These are phyloP conservation scores for Scyliorhinus canicula DNA, from an alignment of 2,797 vertebrate species.

Conservation along the genomic window DNA sequence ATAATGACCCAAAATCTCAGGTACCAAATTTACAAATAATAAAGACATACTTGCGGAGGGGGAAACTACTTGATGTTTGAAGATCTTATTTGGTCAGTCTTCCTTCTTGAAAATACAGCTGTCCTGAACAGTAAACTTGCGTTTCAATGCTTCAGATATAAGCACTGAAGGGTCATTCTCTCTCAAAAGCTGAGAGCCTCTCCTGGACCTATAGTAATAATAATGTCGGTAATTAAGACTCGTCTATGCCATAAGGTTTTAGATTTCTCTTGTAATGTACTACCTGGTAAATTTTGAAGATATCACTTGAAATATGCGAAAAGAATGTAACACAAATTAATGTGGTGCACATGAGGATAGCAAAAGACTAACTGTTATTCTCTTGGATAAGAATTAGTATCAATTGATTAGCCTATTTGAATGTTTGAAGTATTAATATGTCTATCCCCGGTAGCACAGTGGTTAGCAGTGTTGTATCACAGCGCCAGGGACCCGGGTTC, in stretches of 20 bases:
- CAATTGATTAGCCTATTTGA: not conserved
- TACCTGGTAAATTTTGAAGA: not conserved
- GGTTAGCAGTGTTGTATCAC: too few relatives aligned
- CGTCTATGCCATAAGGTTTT: not conserved
- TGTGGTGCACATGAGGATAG: not conserved
- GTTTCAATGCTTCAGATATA: slow-evolving; percentile 86
- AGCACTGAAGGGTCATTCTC: slow-evolving; percentile 85
- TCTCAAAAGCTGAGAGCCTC: slow-evolving; percentile 75
- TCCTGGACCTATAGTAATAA: slow-evolving; percentile 60
- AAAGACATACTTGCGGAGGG: not conserved
- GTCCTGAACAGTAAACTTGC: slow-evolving; percentile 88
- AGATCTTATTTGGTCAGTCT: not conserved
- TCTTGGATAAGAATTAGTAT: too few relatives aligned
- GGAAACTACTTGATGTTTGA: not conserved
- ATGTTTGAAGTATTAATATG: not conserved
- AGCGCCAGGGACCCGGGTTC: too few relatives aligned
- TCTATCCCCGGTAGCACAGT: too few relatives aligned
- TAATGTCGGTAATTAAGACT: not conserved
- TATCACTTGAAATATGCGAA: not conserved
- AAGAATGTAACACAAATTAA: not conserved
- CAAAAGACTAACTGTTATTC: not conserved
- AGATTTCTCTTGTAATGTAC: not conserved
- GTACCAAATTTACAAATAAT: too few relatives aligned
- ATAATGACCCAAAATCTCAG: not conserved
- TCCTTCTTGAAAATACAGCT: slow-evolving; percentile 60